A percentile compares a stretch with the other conserved stretches of the same genome.
These are phyloP conservation scores for Dipodomys merriami DNA, from an alignment of 2,113 vertebrate genomes.

Conservation along the genomic window DNA sequence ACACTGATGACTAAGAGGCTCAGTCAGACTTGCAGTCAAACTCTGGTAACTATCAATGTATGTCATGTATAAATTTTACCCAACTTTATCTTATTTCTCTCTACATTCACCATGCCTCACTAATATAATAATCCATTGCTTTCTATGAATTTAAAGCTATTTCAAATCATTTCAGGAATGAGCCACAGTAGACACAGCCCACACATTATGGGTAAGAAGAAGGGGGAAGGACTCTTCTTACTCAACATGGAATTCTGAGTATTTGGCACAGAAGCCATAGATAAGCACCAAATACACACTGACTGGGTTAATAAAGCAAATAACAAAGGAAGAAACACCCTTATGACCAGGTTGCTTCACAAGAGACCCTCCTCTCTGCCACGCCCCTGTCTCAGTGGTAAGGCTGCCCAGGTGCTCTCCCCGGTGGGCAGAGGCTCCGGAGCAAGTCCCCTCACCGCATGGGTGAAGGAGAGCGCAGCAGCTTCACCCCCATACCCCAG, in stretches of 20 bases:
- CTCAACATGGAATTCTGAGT: not conserved
- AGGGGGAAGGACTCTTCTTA: not conserved
- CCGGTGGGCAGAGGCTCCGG: not conserved
- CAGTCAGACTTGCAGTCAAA: not conserved
- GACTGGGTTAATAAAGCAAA: not conserved
- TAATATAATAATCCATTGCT: not conserved
- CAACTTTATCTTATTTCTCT: not conserved
- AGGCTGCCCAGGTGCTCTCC: no score
- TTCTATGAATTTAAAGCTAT: not conserved
- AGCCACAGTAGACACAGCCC: not conserved
- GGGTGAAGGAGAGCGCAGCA: not conserved
- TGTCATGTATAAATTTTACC: not conserved
- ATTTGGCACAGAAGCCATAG: not conserved
- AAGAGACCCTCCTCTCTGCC: not conserved
- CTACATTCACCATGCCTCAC: not conserved
- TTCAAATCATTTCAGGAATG: not conserved
- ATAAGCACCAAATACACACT: not conserved
- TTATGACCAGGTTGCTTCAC: not conserved
- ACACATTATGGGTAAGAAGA: not conserved
- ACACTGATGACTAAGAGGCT: conserved; percentile 31
- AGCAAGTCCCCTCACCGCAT: rapidly evolving
- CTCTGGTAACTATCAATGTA: not conserved
- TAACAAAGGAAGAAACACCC: not conserved
- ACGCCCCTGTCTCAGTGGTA: rapidly evolving
- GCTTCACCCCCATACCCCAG: not conserved